Base-by-base conservation (phyloP, 2,797 vertebrate genomes). In the Hephaestus fuliginosus region DNA sequence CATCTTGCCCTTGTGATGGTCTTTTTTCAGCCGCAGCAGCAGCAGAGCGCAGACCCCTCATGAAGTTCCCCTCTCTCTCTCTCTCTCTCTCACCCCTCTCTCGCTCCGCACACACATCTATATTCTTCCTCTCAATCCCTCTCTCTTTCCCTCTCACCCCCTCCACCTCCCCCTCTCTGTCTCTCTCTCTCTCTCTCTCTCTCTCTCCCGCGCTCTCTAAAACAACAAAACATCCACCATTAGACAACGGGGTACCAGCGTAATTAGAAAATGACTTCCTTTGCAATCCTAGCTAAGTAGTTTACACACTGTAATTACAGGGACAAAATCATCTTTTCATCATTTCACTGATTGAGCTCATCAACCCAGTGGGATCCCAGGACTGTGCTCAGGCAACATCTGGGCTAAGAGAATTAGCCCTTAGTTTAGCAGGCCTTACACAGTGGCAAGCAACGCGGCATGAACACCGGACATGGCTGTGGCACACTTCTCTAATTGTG, bases 221-320 rank as follows among this genome's bases (percentile, higher is more conserved):
- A 99, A 98, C 97, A 99, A 98, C 97, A 99, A 97, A 99, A 99
- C 98, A 99, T 97, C 97, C 98, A 99, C 98, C 98, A 99, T 99
- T 99, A 99, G 98, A 98, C 98, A 99, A 98, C 98, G 98, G 98
- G 98, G 97, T 98, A 98, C 97, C 98, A 95, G 97, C 97, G 96
- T 99, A 99, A 99, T 99, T 99, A 99, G 98, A 99, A 99, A 99
- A 99, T 99, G 98, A 98, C 98, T 99, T 99, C 98, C 98, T 99
- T 99, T 99, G 98, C 98, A 99, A 99, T 99, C 98, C 97, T 98
- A 97, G 98, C 97, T 99, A 99, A 99, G 98, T 99, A 99, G 98
- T 99, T 99, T 99, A 99, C 98, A 99, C 98, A 99, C 97, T 99
- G 98, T 99, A 99, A 99, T 99, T 99, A 99, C 98, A 99, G 98